Evolutionary conservation across 1,140 invertebrate species (phyloP).

Genomic region (Drosophila baimaii): DNA sequence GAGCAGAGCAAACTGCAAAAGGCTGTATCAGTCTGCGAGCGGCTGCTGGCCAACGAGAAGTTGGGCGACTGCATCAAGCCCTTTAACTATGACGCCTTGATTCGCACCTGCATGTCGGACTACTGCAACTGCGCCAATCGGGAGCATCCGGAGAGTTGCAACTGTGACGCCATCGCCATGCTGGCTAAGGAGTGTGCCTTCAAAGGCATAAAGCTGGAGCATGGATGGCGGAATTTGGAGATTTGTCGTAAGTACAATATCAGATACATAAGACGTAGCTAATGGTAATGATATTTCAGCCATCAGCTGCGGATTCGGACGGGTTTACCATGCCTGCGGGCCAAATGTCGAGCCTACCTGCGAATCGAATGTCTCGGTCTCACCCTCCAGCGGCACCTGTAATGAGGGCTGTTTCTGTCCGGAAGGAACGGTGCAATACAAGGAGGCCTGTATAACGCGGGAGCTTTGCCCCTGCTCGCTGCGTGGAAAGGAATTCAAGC

Average conservation of each 20-base stretch:
- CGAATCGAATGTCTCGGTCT: slow-evolving; percentile 72
- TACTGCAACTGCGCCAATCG: slow-evolving; percentile 88
- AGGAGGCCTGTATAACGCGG: slow-evolving; percentile 89
- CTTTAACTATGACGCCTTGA: slow-evolving; percentile 85
- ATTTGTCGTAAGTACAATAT: slow-evolving; percentile 90
- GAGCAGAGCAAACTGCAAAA: slow-evolving; percentile 83
- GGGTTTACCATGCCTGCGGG: slow-evolving; percentile 89
- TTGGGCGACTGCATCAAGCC: slow-evolving; percentile 87
- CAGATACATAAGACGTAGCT: not conserved
- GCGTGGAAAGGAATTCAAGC: slow-evolving; percentile 89
- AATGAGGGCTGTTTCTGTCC: slow-evolving; percentile 95
- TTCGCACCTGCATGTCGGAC: slow-evolving; percentile 89
- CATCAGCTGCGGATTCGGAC: slow-evolving; percentile 88
- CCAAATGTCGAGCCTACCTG: slow-evolving; percentile 86
- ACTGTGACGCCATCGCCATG: slow-evolving; percentile 90
- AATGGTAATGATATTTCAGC: slow-evolving; percentile 79
- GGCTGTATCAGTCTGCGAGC: slow-evolving; percentile 87
- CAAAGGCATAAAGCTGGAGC: slow-evolving; percentile 87
- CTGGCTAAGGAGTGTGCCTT: slow-evolving; percentile 90
- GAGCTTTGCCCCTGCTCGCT: slow-evolving; percentile 92
- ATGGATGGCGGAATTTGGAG: slow-evolving; percentile 89
- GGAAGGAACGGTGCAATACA: slow-evolving; percentile 88
- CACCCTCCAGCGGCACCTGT: slow-evolving; percentile 86
- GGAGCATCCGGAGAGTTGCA: slow-evolving; percentile 87
- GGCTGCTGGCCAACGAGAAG: slow-evolving; percentile 87